Base-by-base conservation (phyloP, 2,113 vertebrate species). In the Gymnogyps californianus region DNA sequence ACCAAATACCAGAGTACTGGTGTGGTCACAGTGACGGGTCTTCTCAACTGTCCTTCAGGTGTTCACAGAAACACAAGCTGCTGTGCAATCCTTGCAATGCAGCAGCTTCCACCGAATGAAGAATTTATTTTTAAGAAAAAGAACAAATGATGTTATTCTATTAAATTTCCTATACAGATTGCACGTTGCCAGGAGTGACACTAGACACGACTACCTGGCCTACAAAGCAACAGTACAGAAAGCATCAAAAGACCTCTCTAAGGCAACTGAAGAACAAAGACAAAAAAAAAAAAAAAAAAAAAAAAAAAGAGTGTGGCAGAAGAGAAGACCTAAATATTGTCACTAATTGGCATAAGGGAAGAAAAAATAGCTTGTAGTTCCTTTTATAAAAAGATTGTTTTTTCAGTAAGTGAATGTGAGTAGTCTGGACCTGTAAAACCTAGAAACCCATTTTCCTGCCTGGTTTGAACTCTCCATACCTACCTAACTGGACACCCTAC, bases 181-280 rank as follows among this genome's bases (percentile, higher is more conserved):
- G 58, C 66, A 86, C 0, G 0, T 26, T 77, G 75, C 59, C 64
- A 77, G 75, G 70, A 93, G 46, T 62, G 74, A 91, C 84, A 82
- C 40, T 17, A 76, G 74, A 91, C 7, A 22, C 0, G 6, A 91
- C 78, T 80, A 64, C 28, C 57, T 96, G 93, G 54, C 87, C 91
- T 80, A 83, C 20, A 95, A 69, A 84, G 64, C 65, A 69, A 72
- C 36, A 34, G 66, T 3, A 78, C 52, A 83, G 89, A 87, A 87
- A 74, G 46, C 55, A 85, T 70, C 77, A 91, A 62, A 91, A 95
- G 69, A 87, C 65, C 46, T 87, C 70, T 89, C 16, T 58, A 76
- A 91, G 87, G 42, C 40, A 91, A 80, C 74, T 74, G 87, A 92
- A 92, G 83, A 95, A 83, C 62, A 93, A 85, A 91, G 87, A 84